Evolutionary conservation across 2,797 vertebrate genomes (phyloP).

Genomic region (Ciconia nigra): DNA sequence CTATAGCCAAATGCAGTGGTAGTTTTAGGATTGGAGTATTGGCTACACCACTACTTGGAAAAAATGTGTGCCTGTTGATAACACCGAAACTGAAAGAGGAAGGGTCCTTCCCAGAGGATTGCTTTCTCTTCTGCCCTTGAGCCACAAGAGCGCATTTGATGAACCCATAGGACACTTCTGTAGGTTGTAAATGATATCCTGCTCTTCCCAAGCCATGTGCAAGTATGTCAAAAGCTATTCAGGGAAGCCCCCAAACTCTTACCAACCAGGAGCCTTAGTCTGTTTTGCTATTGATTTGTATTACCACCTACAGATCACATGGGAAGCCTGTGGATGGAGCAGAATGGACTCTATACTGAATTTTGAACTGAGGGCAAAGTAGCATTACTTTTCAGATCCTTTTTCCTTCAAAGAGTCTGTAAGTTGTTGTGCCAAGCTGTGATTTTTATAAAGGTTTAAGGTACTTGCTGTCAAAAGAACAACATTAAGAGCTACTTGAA

Average conservation of each 20-base stretch:
- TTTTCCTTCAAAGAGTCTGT: background rate
- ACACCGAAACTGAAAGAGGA: background rate
- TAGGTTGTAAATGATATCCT: background rate
- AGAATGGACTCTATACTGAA: background rate
- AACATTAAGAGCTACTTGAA: background rate
- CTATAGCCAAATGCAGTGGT: background rate
- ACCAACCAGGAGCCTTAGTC: background rate
- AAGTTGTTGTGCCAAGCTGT: background rate
- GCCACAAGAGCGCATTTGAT: background rate
- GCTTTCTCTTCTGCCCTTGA: background rate
- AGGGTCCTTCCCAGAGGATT: background rate
- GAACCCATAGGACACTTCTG: background rate
- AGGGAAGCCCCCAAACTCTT: background rate
- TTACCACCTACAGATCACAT: background rate
- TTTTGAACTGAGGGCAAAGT: background rate
- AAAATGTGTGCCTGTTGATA: background rate
- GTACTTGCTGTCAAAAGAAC: background rate
- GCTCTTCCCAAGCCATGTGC: background rate
- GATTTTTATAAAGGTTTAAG: background rate
- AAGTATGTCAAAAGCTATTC: background rate
- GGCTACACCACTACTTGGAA: background rate
- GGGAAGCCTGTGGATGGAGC: background rate
- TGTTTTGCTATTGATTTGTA: background rate
- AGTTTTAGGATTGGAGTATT: background rate
- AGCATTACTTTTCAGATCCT: background rate